A percentile compares a stretch with the other conserved stretches of the same genome.
Evolutionary conservation across 1,140 invertebrate species (phyloP).

Genomic region (Micrasema minimum): DNA sequence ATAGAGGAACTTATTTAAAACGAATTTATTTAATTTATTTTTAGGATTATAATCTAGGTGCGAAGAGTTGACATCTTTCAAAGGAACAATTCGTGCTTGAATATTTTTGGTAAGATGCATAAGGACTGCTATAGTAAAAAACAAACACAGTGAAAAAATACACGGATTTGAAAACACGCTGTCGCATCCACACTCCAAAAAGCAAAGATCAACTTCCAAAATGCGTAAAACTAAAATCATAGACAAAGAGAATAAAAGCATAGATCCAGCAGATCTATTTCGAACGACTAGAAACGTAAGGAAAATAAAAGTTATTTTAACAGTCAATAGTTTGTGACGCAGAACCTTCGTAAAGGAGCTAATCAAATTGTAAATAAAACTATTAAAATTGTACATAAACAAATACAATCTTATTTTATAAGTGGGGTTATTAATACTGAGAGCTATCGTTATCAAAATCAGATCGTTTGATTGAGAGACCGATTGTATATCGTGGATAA

Average conservation of each 20-base stretch:
- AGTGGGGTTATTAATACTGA: too few species aligned
- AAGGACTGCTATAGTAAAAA: neutral
- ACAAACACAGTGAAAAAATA: constrained; percentile 6
- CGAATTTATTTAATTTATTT: constrained; percentile 2
- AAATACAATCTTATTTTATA: too few species aligned
- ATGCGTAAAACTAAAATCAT: neutral
- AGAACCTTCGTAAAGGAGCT: too few species aligned
- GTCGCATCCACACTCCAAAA: neutral
- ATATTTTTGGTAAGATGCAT: constrained; percentile 23
- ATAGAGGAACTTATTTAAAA: neutral
- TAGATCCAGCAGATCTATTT: neutral
- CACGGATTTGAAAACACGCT: neutral
- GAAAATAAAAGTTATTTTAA: too few species aligned
- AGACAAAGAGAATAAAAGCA: neutral
- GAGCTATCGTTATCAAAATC: too few species aligned
- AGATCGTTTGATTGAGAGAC: too few species aligned
- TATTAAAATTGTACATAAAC: too few species aligned
- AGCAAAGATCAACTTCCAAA: neutral
- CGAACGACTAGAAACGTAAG: neutral
- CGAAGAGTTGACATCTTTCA: neutral
- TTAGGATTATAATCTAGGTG: constrained; percentile 4
- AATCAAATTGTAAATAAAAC: too few species aligned
- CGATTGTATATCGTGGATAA: too few species aligned
- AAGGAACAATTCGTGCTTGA: constrained; percentile 5
- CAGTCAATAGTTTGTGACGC: too few species aligned